Conservation (phyloP, 2,888 invertebrate species). For the Idaea straminata region DNA sequence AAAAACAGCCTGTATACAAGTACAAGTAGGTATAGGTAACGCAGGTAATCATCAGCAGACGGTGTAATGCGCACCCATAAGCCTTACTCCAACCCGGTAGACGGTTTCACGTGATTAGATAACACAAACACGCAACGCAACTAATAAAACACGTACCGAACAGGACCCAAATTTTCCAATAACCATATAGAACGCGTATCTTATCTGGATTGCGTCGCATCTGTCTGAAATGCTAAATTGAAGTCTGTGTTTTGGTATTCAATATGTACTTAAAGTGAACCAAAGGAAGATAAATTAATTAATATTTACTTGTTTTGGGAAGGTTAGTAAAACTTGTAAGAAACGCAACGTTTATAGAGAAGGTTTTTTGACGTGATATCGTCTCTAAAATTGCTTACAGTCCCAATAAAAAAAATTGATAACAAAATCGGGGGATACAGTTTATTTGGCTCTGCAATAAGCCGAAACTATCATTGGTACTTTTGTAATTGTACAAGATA, state of each 20-base stretch:
- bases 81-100: constrained; percentile 9
- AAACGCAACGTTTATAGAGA: too few species aligned
- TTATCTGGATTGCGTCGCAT: constrained; percentile 23
- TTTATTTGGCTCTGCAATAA: too few species aligned
- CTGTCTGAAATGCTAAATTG: constrained; percentile 19
- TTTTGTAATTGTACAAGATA: not conserved
- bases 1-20: too few species aligned
- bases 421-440: too few species aligned
- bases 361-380: too few species aligned
- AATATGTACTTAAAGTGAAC: not conserved
- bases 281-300: too few species aligned
- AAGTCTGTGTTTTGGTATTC: not conserved
- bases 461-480: too few species aligned
- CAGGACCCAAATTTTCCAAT: constrained; percentile 24
- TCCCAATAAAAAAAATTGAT: too few species aligned
- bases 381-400: too few species aligned
- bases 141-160: constrained; percentile 9
- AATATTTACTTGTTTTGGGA: too few species aligned
- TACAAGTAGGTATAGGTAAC: not conserved
- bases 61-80: constrained; percentile 3
- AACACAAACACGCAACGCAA: constrained; percentile 17
- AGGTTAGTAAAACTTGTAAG: too few species aligned
- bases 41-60: not conserved
- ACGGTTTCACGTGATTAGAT: constrained; percentile 32
- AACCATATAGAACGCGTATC: constrained; percentile 23